phyloP scores from a whole-genome alignment of 2,113 vertebrate genomes.

The Hippocampus guttulatus region DNA sequence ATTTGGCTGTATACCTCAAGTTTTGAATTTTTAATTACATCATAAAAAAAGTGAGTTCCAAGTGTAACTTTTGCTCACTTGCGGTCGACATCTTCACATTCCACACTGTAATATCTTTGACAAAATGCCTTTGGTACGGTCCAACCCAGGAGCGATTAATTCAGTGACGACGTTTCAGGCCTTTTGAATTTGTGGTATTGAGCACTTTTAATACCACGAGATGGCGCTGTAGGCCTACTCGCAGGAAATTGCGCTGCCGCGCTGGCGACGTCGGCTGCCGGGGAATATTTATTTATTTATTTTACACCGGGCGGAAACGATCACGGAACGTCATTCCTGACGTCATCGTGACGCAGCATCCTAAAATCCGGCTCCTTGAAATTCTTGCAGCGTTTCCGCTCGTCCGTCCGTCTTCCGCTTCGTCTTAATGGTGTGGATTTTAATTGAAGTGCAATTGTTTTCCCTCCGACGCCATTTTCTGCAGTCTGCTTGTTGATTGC shows the following conservation, averaged over 20 bases:
- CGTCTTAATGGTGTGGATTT: background rate
- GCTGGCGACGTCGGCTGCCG: background rate
- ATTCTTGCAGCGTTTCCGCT: background rate
- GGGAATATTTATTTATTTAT: background rate
- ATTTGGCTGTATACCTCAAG: too few species aligned
- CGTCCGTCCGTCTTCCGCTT: background rate
- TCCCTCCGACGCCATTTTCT: background rate
- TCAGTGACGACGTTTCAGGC: background rate
- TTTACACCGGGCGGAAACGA: background rate
- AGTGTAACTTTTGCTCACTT: too few species aligned
- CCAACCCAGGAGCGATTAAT: too few species aligned
- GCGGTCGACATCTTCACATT: too few species aligned
- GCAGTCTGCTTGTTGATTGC: constrained; percentile 8
- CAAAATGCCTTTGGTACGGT: background rate
- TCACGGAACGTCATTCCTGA: too few species aligned
- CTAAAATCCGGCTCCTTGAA: background rate
- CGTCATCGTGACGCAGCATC: background rate
- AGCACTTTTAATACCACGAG: background rate
- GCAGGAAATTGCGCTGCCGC: background rate
- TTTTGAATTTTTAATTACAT: too few species aligned
- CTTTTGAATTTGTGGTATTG: background rate
- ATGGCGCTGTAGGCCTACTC: background rate
- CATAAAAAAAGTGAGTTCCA: too few species aligned
- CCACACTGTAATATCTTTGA: too few species aligned
- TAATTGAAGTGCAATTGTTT: constrained; percentile 13